Evolutionary conservation across 2,797 vertebrate species (phyloP), one percentile per base, ranked within the genome.

Genomic region (Euphonia xanthogaster): DNA sequence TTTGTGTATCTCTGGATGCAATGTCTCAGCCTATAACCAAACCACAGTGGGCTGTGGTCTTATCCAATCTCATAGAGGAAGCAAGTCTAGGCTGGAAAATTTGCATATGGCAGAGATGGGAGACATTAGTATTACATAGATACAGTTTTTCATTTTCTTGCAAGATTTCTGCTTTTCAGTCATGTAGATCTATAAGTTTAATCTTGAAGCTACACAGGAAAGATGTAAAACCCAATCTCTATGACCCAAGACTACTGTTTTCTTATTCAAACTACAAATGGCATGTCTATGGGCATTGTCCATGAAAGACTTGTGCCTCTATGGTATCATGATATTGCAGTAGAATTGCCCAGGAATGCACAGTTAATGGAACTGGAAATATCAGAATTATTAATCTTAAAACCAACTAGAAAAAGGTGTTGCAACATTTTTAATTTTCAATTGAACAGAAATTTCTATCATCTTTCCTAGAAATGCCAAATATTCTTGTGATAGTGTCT

Each of bases 201-300:
- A 86, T 44, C 21, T 27, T 62, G n/a, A 86, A 91, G 12, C 25
- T 61, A 40, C 9, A 33, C 1, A 21, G 20, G 13, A 71, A 88
- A 82, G 55, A 63, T 0, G 1, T 22, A 81, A 76, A 80, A 21
- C 61, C 30, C 0, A 1, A 42, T 35, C 9, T 19, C 12, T 45
- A 30, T 37, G 18, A 74, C 7, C 9, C 33, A 53, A 78, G 23
- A 47, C 5, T 54, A n/a, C 19, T 50, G 23, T 10, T 83, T 37
- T 60, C 31, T 48, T 71, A 85, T 13, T 82, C 53, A 55, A 77
- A 85, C 16, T 7, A 55, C 6, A 83, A 83, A 73, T 15, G 12
- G 6, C 15, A 42, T 10, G 3, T 47, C 7, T 70, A 10, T 25
- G 19, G 66, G 13, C 3, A 8, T 31, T 37, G 27, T 9, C 55